phyloP scores from a whole-genome alignment of 2,888 invertebrate species.

The Megastigmus dorsalis region DNA sequence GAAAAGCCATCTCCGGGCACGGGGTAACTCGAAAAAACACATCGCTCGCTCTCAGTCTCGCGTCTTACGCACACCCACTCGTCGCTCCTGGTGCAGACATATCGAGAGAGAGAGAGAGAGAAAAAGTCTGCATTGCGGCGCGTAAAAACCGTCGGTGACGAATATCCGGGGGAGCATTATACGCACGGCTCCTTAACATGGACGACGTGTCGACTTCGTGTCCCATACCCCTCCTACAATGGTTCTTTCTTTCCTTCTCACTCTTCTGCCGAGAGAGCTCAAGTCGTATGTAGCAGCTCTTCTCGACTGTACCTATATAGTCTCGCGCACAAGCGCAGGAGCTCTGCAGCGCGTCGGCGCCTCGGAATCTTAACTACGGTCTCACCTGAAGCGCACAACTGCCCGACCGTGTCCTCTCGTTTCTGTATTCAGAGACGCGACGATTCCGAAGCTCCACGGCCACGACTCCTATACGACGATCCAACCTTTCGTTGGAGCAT shows the following conservation, averaged over 20 bases:
- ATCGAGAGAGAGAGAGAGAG: neutral
- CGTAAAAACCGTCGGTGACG: slow-evolving; percentile 33
- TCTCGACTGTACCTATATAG: too few species aligned
- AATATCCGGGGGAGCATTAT: slow-evolving; percentile 34
- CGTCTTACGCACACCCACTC: neutral
- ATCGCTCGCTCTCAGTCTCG: neutral
- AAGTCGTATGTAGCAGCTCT: too few species aligned
- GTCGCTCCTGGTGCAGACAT: neutral
- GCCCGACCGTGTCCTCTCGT: neutral
- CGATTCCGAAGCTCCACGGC: slow-evolving; percentile 10
- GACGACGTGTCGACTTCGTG: slow-evolving; percentile 34
- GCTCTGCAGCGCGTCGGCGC: slow-evolving; percentile 57
- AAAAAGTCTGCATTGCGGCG: slow-evolving; percentile 27
- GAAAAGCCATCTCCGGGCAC: neutral
- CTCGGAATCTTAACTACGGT: slow-evolving; percentile 61
- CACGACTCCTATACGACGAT: too few species aligned
- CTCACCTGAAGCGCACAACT: slow-evolving; percentile 23
- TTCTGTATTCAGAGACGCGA: neutral
- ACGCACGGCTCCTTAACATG: slow-evolving; percentile 17
- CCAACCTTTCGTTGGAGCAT: too few species aligned
- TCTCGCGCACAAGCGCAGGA: slow-evolving; percentile 28
- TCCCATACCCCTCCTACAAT: slow-evolving; percentile 35
- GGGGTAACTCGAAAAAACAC: neutral
- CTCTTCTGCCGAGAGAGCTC: slow-evolving; percentile 11
- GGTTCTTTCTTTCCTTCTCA: neutral